Evolutionary conservation across 2,113 vertebrate genomes (phyloP), one percentile per base, ranked within the genome.

Genomic region (Cromileptes altivelis): DNA sequence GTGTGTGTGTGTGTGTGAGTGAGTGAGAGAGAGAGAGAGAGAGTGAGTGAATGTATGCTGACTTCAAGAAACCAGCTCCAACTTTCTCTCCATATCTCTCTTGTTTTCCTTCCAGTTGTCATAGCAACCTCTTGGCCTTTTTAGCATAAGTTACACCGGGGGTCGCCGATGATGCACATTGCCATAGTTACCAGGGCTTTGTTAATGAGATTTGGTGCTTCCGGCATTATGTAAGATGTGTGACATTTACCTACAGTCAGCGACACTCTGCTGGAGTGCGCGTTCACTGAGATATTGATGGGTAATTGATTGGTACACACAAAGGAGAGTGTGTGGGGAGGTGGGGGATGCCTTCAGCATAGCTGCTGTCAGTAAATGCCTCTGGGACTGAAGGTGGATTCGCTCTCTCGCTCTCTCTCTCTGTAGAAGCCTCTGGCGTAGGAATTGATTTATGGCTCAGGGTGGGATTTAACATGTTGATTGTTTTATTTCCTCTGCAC

Each of bases 111-210:
- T 42, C 53, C 76, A 58, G 93, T 94, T 92, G 92, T 93, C 92
- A 94, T 94, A 55, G 91, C 74, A 94, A 93, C 93, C 76, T 80
- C 85, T 84, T 86, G 85, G 92, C 89, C 91, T 84, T 91, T 89
- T 92, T 86, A 90, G 64, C 88, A 85, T 73, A 86, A 90, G 81
- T 93, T 89, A 62, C 82, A 67, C 52, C 0, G 18, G 58, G 84
- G 88, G 85, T 90, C 53, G 68, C 50, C 17, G 6, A 56, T 80
- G 87, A 90, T 83, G 84, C 84, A 77, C 45, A 90, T 93, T 13
- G 75, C 91, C 88, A 92, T 93, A 85, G 91, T 87, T 90, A 94
- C 92, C 3, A 4, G 15, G 18, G 72, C 60, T 89, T 91, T 73
- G 65, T 78, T 88, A 89, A 88, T 75, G 80, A 90, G 72, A 77